phyloP scores from a whole-genome alignment of 1,140 invertebrate species.

The Colletes latitarsis region DNA sequence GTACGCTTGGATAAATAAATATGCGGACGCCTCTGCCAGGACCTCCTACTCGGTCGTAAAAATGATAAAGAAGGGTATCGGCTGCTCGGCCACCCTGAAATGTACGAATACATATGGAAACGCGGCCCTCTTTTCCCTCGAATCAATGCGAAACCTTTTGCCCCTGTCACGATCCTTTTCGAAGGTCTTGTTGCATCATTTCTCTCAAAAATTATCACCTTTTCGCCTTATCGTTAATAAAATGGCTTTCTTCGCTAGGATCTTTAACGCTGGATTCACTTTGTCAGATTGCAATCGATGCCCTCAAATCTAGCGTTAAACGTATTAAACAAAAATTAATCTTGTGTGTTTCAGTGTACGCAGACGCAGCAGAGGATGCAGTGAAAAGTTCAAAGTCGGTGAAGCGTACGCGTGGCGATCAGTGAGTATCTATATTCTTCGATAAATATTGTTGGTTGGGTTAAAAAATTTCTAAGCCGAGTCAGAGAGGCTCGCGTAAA shows the following conservation, averaged over 20 bases:
- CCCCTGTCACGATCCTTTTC: constrained; percentile 33
- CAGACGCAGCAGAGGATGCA: background rate
- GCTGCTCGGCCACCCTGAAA: constrained; percentile 66
- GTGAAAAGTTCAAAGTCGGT: background rate
- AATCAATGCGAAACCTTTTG: constrained; percentile 67
- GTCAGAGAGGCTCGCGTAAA: background rate
- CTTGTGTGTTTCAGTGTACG: background rate
- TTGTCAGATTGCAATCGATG: too few relatives aligned
- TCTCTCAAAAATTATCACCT: too few relatives aligned
- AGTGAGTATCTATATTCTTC: background rate
- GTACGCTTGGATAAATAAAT: constrained; percentile 68
- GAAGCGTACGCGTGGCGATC: background rate
- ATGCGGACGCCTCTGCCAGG: constrained; percentile 72
- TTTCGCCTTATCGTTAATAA: too few relatives aligned
- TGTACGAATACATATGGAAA: constrained; percentile 72
- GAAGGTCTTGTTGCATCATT: constrained; percentile 9
- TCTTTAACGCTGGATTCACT: too few relatives aligned
- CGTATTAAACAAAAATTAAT: constrained; percentile 3
- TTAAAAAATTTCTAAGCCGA: constrained; percentile 36
- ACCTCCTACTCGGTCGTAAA: constrained; percentile 75
- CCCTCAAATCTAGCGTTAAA: too few relatives aligned
- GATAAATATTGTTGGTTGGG: constrained; percentile 11
- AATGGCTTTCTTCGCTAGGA: too few relatives aligned
- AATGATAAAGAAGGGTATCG: constrained; percentile 79
- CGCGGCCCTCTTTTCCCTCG: constrained; percentile 41